Base-by-base conservation (phyloP, 92 coral and sea anemone species). In the Heliopora coerulea region DNA sequence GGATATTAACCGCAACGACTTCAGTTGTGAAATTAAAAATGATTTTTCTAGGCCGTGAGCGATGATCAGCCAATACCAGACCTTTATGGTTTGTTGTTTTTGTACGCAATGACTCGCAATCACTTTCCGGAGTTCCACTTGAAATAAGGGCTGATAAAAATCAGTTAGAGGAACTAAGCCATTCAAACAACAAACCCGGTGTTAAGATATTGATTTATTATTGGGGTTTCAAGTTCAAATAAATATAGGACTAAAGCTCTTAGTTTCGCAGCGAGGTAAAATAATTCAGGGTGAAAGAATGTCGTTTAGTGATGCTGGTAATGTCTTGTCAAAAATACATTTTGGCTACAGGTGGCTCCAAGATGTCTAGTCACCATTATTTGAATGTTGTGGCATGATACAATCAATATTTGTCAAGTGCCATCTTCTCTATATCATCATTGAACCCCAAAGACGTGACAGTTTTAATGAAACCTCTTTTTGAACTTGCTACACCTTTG, bases 141-240 rank as follows among this genome's bases (percentile, higher is more conserved):
- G 15, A 15, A 46, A 46, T 8, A 59, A 63, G 8, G 35, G 25
- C 29, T 63, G 49, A 70, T 70, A 56, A 54, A 26, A 49, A 70
- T 70, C 40, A 57, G 34, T 56, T 40, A 29, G 63, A 26, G 30
- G 50, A 70, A 70, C 52, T 50, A 70, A 0, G 63, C 49, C 29
- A 70, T 20, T 19, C 77, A 70, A 70, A 70, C 77, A 70, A 50
- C 32, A 50, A 70, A 54, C 77, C 46, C 44, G 19, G 30, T 3
- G 3, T 23, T 23, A 15, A 35, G 24, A 49, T 44, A 50, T 37
- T 20, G 77, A 26, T 48, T 26, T 48, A 52, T 70, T 62, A 48
- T 19, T 19, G 54, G 77, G 34, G 52, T 54, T 70, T 70, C 20
- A 18, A 70, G 35, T 25, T 26, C 77, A 70, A 70, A 27, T 58